Evolutionary conservation across 92 coral and sea anemone genomes (phyloP), one percentile per base, ranked within the genome.

Genomic region (Phenganax stokvisi): DNA sequence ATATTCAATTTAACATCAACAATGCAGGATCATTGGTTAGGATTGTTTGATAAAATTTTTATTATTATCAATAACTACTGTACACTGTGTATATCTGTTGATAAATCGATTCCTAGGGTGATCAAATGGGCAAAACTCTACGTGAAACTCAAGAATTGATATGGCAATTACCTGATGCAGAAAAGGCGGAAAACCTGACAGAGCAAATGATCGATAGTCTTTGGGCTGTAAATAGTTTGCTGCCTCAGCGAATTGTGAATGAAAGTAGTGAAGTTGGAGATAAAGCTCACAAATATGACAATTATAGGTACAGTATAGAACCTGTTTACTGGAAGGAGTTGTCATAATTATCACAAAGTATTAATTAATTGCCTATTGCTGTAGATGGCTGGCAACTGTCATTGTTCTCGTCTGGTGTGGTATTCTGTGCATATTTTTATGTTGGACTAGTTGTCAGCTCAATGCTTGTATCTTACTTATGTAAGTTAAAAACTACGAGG

Each of bases 311-410:
- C 47, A 37, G 47, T 37, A 1, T 37, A 1, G 47, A 37, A 5
- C 47, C 47, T 5, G 5, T 37, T 37, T 5, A 37, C 47, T 37
- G 47, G 5, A 2, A 37, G 47, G 47, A 37, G 47, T 37, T 37
- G 47, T 37, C 5, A 5, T 37, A 37, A 37, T 5, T 37, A 37
- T 37, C 47, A 37, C 47, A 37, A 37, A 37, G 47, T 2, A 37
- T 1, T 37, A 37, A 37, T 37, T 37, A 5, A 37, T 37, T 37
- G 47, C 47, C 47, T 37, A 37, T 37, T 37, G 47, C 47, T 37
- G 47, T 64, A 78, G 82, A 17, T 78, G 82, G 82, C 82, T 78
- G 61, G 72, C 11, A 7, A 62, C 82, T 12, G 55, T 78, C 16
- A 11, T 31, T 12, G 11, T 78, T 12, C 51, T 61, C 20, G 12